Percentiles rank a stretch among this genome's conserved stretches.
These are phyloP conservation scores for Caradrina kadenii DNA, from an alignment of 2,888 invertebrate genomes.

Conservation along the genomic window DNA sequence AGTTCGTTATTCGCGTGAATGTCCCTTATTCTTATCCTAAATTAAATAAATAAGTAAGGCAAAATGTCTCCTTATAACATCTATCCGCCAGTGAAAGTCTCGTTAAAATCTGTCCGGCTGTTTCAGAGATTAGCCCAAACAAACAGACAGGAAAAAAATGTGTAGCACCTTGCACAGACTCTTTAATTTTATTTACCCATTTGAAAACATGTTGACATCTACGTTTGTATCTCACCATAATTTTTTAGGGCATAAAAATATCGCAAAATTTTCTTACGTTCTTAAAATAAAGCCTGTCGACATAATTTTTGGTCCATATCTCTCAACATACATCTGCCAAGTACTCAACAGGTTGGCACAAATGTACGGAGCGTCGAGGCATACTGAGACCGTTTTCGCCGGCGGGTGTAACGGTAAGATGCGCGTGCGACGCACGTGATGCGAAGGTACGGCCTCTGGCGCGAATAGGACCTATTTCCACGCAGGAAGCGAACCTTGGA, in stretches of 20 bases:
- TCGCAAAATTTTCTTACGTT: neutral
- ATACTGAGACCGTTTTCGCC: slow-evolving; percentile 72
- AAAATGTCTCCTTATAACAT: too few species aligned
- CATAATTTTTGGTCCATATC: slow-evolving; percentile 48
- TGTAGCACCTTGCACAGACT: too few species aligned
- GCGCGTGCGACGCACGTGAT: slow-evolving; percentile 81
- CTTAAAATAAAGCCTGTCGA: neutral
- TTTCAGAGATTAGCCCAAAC: too few species aligned
- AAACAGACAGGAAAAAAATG: too few species aligned
- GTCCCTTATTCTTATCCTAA: too few species aligned
- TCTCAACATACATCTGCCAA: slow-evolving; percentile 45
- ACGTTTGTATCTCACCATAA: neutral
- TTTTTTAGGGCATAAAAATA: neutral
- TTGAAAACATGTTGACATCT: neutral
- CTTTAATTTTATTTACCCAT: too few species aligned
- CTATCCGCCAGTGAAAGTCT: too few species aligned
- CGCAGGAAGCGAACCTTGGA: slow-evolving; percentile 62
- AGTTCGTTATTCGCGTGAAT: too few species aligned
- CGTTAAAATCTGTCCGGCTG: too few species aligned
- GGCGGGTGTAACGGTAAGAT: slow-evolving; percentile 80
- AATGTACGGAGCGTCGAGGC: slow-evolving; percentile 26
- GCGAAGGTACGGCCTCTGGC: slow-evolving; percentile 72
- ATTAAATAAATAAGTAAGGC: too few species aligned
- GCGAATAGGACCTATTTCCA: slow-evolving; percentile 59
- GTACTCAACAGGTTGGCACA: slow-evolving; percentile 19